Base-by-base conservation (phyloP, 37 sponge, comb jelly and placozoan genomes). In the Oscarella lobularis region DNA sequence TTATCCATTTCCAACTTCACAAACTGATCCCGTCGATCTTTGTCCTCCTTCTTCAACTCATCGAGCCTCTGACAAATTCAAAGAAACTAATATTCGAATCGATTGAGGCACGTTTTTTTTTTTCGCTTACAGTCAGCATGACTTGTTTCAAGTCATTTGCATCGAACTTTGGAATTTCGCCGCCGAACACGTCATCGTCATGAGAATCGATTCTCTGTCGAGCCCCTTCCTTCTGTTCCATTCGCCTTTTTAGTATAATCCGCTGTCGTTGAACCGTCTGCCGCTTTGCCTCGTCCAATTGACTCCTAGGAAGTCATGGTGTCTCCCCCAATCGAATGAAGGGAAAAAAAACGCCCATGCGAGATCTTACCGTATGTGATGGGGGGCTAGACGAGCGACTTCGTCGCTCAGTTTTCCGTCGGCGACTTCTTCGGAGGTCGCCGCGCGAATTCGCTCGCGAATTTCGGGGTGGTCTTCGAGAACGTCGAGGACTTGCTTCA, bases 251-350 rank as follows among this genome's bases (percentile, higher is more conserved):
- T 48, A 48, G 60, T 9, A 48, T 48, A 27, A 48, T 9, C 9
- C 60, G 60, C 60, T 48, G 70, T 36, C 86, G 39, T n/a, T 86
- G 87, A 6, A 87, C 67, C 68, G 40, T 79, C 37, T 74, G 38
- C 34, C 92, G 39, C 29, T 85, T 76, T 9, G 85, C 79, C 40
- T 91, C 92, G 2, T 91, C 92, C 20, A 91, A 33, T 37, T 75
- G 81, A 38, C 78, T 77, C 0, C 92, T 48, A 48, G 20, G 20
- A 27, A 20, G 20, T n/a, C n/a, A n/a, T n/a, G n/a, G n/a, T n/a
- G n/a, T 48, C 14, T 27, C 14, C 20, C 60, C 41, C 29, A 66
- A 2, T 40, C 67, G 39, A 1, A 2, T 77, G 14, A n/a, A n/a
- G 67, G 1, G 29, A 38, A 65, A 5, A 5, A 4, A 0, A 55